phyloP scores from a whole-genome alignment of 2,797 vertebrate genomes.

The Urocyon cinereoargenteus region DNA sequence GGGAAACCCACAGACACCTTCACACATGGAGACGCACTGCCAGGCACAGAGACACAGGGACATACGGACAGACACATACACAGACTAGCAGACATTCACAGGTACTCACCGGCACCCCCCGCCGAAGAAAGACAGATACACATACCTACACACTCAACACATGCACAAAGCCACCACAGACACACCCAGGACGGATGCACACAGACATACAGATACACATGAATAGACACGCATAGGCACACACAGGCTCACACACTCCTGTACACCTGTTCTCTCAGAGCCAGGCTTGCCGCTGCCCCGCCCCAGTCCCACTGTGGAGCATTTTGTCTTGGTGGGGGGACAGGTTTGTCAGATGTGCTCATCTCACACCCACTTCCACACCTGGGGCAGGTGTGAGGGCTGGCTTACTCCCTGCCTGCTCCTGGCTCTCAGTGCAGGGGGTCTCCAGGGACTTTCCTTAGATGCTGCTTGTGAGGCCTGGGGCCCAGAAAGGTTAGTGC shows the following conservation, averaged over 20 bases:
- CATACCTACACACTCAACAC: too few species aligned
- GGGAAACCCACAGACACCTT: not conserved
- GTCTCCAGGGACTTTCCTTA: not conserved
- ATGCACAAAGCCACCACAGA: not conserved
- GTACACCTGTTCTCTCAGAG: not conserved
- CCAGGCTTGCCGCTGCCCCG: not conserved
- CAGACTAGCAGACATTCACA: not conserved
- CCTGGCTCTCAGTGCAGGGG: not conserved
- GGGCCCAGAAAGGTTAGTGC: too few species aligned
- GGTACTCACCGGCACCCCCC: too few species aligned
- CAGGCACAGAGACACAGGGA: not conserved
- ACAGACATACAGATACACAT: not conserved
- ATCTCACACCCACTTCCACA: accelerated
- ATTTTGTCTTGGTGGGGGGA: accelerated
- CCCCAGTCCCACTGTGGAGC: not conserved
- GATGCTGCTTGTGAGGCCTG: not conserved
- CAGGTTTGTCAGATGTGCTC: not conserved
- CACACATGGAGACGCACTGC: not conserved
- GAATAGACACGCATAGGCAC: not conserved
- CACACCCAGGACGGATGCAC: not conserved
- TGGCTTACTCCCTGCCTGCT: too few species aligned
- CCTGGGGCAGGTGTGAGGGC: not conserved
- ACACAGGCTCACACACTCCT: not conserved
- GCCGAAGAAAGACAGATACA: not conserved
- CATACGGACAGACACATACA: not conserved